Evolutionary conservation across 2,113 vertebrate species (phyloP).

Genomic region (Oreochromis aureus): DNA sequence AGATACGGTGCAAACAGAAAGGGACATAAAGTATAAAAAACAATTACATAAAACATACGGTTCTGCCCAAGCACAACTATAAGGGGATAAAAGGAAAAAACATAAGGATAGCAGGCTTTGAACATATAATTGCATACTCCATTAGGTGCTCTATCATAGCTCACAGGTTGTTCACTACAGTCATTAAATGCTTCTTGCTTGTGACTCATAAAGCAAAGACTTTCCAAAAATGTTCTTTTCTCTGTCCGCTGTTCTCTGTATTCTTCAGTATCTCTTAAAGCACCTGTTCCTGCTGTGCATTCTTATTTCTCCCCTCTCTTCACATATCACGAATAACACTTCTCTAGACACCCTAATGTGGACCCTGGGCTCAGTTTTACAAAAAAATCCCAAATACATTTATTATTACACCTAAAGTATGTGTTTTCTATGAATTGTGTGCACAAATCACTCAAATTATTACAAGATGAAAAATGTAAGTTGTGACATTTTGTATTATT

Average conservation of each 20-base stretch:
- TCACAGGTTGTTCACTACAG: neutral
- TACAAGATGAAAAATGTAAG: neutral
- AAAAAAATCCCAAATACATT: neutral
- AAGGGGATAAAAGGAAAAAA: neutral
- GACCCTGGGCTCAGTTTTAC: neutral
- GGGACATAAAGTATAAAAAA: neutral
- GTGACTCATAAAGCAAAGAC: neutral
- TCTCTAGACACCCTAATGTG: neutral
- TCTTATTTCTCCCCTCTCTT: neutral
- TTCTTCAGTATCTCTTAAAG: neutral
- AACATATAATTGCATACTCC: neutral
- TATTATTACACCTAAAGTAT: neutral
- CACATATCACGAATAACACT: neutral
- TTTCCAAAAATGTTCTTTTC: neutral
- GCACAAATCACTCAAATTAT: neutral
- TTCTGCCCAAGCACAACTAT: neutral
- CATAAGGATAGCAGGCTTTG: no score
- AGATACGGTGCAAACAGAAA: neutral
- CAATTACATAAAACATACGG: neutral
- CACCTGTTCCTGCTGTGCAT: neutral
- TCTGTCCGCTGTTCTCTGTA: neutral
- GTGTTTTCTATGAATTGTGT: neutral
- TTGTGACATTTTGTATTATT: neutral
- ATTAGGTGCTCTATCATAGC: neutral
- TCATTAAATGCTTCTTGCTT: neutral